Evolutionary conservation across 2,797 vertebrate species (phyloP), one percentile per base, ranked within the genome.

Genomic region (Myoxocephalus aenaeus): DNA sequence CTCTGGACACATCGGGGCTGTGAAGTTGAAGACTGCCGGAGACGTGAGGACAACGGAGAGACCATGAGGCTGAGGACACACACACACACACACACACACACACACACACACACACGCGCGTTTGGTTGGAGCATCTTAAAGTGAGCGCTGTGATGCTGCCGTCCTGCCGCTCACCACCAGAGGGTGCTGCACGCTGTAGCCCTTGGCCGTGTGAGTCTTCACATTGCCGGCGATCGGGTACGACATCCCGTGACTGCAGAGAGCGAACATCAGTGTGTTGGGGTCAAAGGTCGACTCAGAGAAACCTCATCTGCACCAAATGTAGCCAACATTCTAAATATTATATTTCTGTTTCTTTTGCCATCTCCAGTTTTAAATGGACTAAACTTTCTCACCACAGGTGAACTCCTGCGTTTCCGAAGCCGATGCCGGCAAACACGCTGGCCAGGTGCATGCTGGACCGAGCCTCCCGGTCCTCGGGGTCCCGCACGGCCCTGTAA

Each of bases 361-460:
- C 36, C 7, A 4, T 40, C 38, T 40, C 34, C 38, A n/a, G 38
- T 40, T 40, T 6, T 18, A 18, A 7, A 34, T 8, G 1, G 34
- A 34, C 34, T 34, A 8, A 34, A 34, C 34, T 14, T 34, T 38
- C 58, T 96, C 84, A 99, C 98, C 98, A 99, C 56, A 99, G 95
- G 90, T 99, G 98, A 75, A 99, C 98, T 59, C 98, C 98, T 22
- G 98, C 98, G 61, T 99, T 99, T 78, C 98, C 97, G 89, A 99
- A 99, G 67, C 98, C 98, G 64, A 99, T 98, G 25, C 98, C 98
- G 5, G 98, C 98, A 63, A 98, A 98, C 77, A 97, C 95, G 54
- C 97, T 99, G 83, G 97, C 98, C 65, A 99, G 92, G 82, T 98
- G 98, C 98, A 99, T 99, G 63, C 89, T 96, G 85, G 96, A 97